A percentile compares a stretch with the other conserved stretches of the same genome.
Evolutionary conservation across 2,113 vertebrate genomes (phyloP).

Genomic region (Zosterops borbonicus): DNA sequence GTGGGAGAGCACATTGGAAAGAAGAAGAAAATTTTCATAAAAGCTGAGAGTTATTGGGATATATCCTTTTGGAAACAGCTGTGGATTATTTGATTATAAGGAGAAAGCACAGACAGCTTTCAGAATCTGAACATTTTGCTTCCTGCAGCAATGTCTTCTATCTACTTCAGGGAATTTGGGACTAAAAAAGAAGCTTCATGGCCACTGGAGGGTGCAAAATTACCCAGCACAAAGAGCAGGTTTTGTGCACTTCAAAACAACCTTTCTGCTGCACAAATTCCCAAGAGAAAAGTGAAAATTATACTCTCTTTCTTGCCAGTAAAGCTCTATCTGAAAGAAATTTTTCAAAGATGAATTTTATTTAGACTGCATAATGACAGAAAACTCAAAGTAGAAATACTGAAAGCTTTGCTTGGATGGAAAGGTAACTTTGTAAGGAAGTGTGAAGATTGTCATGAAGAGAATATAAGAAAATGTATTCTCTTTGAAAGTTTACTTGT

Average conservation of each 20-base stretch:
- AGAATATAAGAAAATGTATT: neutral
- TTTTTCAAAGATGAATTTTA: neutral
- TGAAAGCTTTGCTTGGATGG: neutral
- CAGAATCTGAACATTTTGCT: neutral
- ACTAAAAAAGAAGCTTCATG: neutral
- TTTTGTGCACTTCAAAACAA: neutral
- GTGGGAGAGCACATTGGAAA: neutral
- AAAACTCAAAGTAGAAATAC: neutral
- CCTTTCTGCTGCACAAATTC: neutral
- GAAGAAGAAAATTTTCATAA: neutral
- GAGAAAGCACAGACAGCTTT: neutral
- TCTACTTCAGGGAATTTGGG: neutral
- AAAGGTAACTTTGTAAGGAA: neutral
- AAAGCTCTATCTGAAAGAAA: neutral
- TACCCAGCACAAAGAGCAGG: neutral
- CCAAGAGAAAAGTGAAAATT: neutral
- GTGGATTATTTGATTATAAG: neutral
- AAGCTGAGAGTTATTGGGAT: neutral
- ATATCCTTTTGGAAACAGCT: neutral
- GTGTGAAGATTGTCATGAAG: neutral
- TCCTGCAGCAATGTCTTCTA: neutral
- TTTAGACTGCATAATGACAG: neutral
- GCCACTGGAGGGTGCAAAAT: conserved; percentile 27
- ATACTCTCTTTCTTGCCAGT: neutral
- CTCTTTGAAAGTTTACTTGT: neutral